These are phyloP conservation scores for Coturnix japonica DNA, from an alignment of 2,113 vertebrate species.

Conservation along the genomic window DNA sequence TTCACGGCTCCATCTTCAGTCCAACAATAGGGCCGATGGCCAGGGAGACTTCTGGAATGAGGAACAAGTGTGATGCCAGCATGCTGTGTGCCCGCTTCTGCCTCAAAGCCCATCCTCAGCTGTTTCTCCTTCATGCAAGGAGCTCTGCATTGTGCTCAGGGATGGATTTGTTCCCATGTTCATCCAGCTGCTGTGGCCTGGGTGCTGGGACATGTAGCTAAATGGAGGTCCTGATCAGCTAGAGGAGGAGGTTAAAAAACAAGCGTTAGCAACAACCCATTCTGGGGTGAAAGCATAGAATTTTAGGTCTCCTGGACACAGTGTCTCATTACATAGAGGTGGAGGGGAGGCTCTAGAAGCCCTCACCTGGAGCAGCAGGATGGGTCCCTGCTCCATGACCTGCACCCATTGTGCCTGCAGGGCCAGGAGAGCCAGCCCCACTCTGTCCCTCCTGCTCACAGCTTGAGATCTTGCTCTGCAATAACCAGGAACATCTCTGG, in stretches of 20 bases:
- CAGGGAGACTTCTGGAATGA: not conserved
- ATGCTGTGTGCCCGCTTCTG: fast-evolving
- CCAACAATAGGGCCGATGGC: not conserved
- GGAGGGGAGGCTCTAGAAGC: not conserved
- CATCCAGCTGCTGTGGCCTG: not conserved
- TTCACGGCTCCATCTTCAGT: not conserved
- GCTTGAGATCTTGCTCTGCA: not conserved
- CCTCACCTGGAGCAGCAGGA: not conserved
- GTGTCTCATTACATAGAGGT: not conserved
- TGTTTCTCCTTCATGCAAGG: not conserved
- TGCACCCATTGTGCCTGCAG: not conserved
- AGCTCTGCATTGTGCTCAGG: fast-evolving
- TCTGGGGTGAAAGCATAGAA: not conserved
- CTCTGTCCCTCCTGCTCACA: not conserved
- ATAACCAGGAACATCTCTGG: fast-evolving
- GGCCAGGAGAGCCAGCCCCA: not conserved
- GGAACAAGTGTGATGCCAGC: not conserved
- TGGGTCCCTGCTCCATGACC: fast-evolving
- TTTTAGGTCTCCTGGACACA: not conserved
- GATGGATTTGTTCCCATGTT: not conserved
- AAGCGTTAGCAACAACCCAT: not conserved
- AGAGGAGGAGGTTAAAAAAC: not conserved
- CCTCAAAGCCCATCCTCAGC: not conserved
- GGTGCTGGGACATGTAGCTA: not conserved
- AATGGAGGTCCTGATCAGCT: not conserved